A percentile compares a stretch with the other conserved stretches of the same genome.
Evolutionary conservation across 2,888 invertebrate species (phyloP).

Genomic region (Hypsopygia costalis): DNA sequence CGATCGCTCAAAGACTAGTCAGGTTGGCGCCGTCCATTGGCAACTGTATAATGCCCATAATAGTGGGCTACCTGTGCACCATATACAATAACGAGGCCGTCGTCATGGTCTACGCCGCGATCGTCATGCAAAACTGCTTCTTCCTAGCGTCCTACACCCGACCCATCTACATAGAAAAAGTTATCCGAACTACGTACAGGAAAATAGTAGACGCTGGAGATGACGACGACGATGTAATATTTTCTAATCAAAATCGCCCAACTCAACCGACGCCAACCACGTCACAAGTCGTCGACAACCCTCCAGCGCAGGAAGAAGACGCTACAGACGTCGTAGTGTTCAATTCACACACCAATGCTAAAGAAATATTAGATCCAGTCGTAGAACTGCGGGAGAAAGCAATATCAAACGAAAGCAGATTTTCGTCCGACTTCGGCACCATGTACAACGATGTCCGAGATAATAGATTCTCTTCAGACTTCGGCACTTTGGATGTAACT

Average conservation of each 20-base stretch:
- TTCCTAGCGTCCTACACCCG: slow-evolving; percentile 75
- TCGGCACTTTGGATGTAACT: slow-evolving; percentile 43
- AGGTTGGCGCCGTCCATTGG: slow-evolving; percentile 77
- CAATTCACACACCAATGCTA: slow-evolving; percentile 57
- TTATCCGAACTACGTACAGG: slow-evolving; percentile 67
- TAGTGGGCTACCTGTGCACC: slow-evolving; percentile 72
- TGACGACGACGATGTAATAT: slow-evolving; percentile 81
- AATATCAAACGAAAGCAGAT: slow-evolving; percentile 33
- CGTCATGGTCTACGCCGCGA: slow-evolving; percentile 79
- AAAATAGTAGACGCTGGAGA: slow-evolving; percentile 66
- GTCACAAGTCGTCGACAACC: slow-evolving; percentile 18
- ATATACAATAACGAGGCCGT: slow-evolving; percentile 58
- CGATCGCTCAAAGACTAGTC: slow-evolving; percentile 70
- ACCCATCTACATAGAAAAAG: slow-evolving; percentile 75
- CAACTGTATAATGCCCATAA: slow-evolving; percentile 72
- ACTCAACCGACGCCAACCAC: neutral
- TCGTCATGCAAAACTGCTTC: slow-evolving; percentile 79
- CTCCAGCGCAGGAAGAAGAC: slow-evolving; percentile 53
- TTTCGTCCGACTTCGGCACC: slow-evolving; percentile 53
- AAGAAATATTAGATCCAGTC: slow-evolving; percentile 60
- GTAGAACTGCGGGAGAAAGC: slow-evolving; percentile 49
- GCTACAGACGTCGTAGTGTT: slow-evolving; percentile 61
- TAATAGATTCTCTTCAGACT: slow-evolving; percentile 44
- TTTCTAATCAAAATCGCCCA: slow-evolving; percentile 55
- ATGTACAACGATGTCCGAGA: slow-evolving; percentile 31